Percentiles rank a stretch among this genome's conserved stretches.
Conservation (phyloP, 2,113 vertebrate genomes). For the Plotosus lineatus region DNA sequence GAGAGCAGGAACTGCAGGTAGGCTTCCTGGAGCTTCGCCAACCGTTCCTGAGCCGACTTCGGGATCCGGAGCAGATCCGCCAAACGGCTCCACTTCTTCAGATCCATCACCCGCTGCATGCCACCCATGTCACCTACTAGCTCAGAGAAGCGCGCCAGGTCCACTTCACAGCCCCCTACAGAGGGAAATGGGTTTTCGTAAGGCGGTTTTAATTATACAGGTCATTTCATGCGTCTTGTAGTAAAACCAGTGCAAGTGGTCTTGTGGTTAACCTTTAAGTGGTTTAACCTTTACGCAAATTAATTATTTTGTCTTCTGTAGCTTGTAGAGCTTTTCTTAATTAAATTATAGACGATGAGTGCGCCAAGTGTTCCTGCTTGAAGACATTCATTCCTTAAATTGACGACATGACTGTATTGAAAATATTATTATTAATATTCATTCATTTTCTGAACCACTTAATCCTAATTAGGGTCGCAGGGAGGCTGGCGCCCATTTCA, state of each 20-base stretch:
- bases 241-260: background rate
- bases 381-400: background rate
- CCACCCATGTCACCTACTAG: conserved; percentile 98
- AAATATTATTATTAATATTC: too few species aligned
- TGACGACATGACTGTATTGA: background rate
- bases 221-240: background rate
- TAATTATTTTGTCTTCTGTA: background rate
- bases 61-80: conserved; percentile 96
- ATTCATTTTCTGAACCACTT: too few species aligned
- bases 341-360: background rate
- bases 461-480: too few species aligned
- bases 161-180: conserved; percentile 94
- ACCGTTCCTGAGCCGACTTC: conserved; percentile 95
- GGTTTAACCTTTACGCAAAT: background rate
- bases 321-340: background rate
- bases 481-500: too few species aligned
- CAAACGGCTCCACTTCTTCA: conserved; percentile 99
- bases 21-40: conserved; percentile 98
- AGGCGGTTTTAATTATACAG: background rate
- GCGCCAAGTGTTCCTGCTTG: background rate
- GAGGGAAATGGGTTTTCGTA: conserved; percentile 21
- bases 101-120: conserved; percentile 99
- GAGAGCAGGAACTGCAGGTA: conserved; percentile 99
- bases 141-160: conserved; percentile 97
- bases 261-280: too few species aligned